phyloP scores from a whole-genome alignment of 2,113 vertebrate species.

The Gnathonemus longibarbis region DNA sequence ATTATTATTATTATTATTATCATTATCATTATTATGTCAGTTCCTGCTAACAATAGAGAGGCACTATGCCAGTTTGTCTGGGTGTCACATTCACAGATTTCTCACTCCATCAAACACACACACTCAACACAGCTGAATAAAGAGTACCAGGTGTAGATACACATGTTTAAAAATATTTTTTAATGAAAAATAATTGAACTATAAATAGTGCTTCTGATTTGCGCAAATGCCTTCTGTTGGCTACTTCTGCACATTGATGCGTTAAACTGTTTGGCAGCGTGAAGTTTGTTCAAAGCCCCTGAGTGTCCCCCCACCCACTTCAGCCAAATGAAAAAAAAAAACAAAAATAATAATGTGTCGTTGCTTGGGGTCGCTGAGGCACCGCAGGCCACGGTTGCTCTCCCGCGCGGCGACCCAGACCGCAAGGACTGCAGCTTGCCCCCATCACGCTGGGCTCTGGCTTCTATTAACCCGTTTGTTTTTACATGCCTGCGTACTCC shows the following conservation, averaged over 20 bases:
- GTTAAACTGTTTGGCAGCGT: neutral
- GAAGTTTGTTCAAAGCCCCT: neutral
- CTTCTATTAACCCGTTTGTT: conserved; percentile 47
- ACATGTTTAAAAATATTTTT: neutral
- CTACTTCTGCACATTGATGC: neutral
- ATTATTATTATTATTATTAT: neutral
- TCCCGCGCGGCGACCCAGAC: conserved; percentile 26
- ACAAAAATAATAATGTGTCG: neutral
- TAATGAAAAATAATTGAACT: neutral
- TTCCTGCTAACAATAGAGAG: neutral
- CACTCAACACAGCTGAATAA: neutral
- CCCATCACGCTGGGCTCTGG: conserved; percentile 35
- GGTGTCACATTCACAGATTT: neutral
- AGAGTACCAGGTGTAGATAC: neutral
- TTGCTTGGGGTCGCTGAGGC: neutral
- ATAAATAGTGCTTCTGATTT: neutral
- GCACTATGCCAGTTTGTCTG: neutral
- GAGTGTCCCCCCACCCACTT: neutral
- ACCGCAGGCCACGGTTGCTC: neutral
- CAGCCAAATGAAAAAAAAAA: neutral
- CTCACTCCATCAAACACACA: neutral
- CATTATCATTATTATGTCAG: neutral
- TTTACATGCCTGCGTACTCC: conserved; percentile 36
- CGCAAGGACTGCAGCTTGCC: conserved; percentile 16
- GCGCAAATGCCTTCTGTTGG: neutral